A percentile compares a stretch with the other conserved stretches of the same genome.
Conservation (phyloP, 2,113 vertebrate genomes). For the Promerops cafer region DNA sequence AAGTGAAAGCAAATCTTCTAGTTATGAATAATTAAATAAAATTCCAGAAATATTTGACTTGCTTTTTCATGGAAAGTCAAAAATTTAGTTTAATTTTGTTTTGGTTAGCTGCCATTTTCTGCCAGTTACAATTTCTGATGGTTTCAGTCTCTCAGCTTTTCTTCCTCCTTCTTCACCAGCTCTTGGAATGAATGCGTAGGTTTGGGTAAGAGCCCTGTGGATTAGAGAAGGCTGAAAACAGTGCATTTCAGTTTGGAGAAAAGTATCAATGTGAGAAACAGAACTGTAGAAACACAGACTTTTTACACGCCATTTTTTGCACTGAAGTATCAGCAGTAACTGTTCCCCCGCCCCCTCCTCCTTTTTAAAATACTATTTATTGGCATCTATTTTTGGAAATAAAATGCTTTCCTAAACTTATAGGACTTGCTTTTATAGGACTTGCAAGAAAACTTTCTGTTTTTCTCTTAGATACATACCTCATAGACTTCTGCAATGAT, state of each 20-base stretch:
- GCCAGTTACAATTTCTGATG: not conserved
- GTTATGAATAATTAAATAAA: not conserved
- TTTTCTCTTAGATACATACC: not conserved
- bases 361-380: not conserved
- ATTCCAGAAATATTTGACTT: not conserved
- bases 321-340: not conserved
- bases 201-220: not conserved
- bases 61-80: not conserved
- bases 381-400: not conserved
- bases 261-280: not conserved
- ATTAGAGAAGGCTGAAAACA: not conserved
- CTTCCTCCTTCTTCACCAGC: not conserved
- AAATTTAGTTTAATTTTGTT: not conserved
- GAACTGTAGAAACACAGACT: not conserved
- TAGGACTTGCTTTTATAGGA: too few relatives aligned
- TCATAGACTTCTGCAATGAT: not conserved
- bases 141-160: not conserved
- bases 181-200: not conserved
- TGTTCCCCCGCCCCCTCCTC: accelerated
- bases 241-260: not conserved
- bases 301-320: not conserved
- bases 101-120: not conserved
- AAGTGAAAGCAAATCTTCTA: not conserved
- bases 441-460: too few relatives aligned
- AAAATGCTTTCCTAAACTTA: not conserved